Conservation (phyloP, 2,797 vertebrate genomes). For the Onychomys leucogaster region DNA sequence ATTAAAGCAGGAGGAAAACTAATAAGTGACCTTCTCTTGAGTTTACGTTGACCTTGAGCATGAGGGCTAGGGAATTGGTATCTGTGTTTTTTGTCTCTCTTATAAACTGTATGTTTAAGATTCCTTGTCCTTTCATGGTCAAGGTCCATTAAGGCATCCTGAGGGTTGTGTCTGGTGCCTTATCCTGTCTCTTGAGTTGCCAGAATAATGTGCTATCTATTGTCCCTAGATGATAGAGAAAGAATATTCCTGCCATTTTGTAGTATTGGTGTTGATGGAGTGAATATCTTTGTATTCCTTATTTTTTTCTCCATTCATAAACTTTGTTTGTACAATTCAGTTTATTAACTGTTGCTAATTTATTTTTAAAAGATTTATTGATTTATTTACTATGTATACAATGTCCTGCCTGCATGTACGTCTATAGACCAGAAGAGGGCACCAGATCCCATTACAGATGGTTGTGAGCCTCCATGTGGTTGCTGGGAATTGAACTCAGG, state of each 20-base stretch:
- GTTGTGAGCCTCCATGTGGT: too few relatives aligned
- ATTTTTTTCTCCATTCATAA: background rate
- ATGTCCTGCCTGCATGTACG: too few relatives aligned
- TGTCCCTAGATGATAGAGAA: background rate
- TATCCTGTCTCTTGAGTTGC: background rate
- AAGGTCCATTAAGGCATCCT: background rate
- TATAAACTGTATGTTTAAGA: background rate
- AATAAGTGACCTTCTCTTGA: background rate
- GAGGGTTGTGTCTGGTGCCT: background rate
- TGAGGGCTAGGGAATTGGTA: background rate
- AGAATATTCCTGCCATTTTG: background rate
- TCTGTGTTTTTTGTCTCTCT: background rate
- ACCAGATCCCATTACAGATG: too few relatives aligned
- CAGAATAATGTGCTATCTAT: background rate
- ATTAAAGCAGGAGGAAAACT: conserved; percentile 13
- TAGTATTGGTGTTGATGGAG: background rate
- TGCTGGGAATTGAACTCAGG: too few relatives aligned
- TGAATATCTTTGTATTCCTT: background rate
- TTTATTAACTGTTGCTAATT: background rate
- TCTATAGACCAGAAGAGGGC: too few relatives aligned
- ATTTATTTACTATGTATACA: too few relatives aligned
- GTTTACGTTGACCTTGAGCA: background rate
- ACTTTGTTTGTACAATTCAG: background rate
- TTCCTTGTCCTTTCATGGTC: background rate
- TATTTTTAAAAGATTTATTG: too few relatives aligned